Conservation (phyloP, 64 coral and sea anemone species). For the Pocillopora damicornis region DNA sequence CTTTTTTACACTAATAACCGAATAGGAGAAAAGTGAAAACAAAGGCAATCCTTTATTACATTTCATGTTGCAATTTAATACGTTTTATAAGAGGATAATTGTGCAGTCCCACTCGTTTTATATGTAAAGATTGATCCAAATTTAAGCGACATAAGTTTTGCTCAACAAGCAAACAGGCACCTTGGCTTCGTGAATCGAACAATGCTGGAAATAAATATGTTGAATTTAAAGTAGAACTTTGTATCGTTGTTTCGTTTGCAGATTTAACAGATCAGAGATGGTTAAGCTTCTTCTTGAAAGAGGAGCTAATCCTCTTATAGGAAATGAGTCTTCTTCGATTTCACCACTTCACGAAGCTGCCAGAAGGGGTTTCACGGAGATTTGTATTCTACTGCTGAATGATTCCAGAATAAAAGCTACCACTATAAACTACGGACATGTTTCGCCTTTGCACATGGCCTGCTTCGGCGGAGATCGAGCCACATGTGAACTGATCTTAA, state of each 20-base stretch:
- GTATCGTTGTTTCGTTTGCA: neutral
- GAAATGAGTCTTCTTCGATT: neutral
- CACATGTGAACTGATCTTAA: slow-evolving; percentile 14
- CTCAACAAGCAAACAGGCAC: no score
- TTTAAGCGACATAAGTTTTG: no score
- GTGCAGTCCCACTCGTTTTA: no score
- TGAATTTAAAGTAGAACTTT: neutral
- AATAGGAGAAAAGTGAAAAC: no score
- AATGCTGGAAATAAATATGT: neutral
- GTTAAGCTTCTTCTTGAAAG: slow-evolving; percentile 46
- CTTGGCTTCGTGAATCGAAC: neutral
- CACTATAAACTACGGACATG: neutral
- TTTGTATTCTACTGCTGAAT: slow-evolving; percentile 21
- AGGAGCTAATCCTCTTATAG: slow-evolving; percentile 41
- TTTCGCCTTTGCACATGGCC: slow-evolving; percentile 5
- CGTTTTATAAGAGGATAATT: no score
- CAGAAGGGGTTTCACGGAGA: slow-evolving; percentile 14
- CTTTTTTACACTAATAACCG: no score
- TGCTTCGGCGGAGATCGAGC: neutral
- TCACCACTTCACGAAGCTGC: slow-evolving; percentile 46
- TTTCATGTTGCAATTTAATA: no score
- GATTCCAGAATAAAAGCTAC: neutral
- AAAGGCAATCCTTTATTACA: no score
- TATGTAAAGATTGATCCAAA: no score
- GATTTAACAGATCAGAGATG: slow-evolving; percentile 33